phyloP scores from a whole-genome alignment of 2,113 vertebrate genomes.

The Varanus komodoensis region DNA sequence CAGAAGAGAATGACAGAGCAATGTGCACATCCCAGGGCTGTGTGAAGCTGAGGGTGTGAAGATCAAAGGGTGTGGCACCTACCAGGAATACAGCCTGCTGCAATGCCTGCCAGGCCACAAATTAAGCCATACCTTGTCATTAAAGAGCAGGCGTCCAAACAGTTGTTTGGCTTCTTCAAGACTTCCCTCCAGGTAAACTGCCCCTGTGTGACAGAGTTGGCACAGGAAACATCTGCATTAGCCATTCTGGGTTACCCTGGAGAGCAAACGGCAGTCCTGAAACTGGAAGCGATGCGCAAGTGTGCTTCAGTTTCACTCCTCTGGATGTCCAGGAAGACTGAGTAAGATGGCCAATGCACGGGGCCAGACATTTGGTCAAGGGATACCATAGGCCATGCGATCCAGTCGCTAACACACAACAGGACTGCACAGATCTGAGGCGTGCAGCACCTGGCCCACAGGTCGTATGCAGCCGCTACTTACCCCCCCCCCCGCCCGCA shows the following conservation, averaged over 20 bases:
- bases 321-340: not conserved
- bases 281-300: not conserved
- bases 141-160: conserved; percentile 95
- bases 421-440: not conserved
- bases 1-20: not conserved
- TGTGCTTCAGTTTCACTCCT: not conserved
- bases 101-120: not conserved
- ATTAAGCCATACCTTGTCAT: conserved; percentile 84
- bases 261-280: not conserved
- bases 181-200: conserved; percentile 96
- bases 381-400: too few relatives aligned
- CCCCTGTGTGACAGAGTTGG: conserved; percentile 78
- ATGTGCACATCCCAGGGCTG: too few relatives aligned
- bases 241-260: conserved; percentile 47
- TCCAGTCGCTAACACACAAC: not conserved
- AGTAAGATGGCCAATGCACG: too few relatives aligned
- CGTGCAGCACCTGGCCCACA: too few relatives aligned
- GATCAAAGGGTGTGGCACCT: not conserved
- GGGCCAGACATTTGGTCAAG: not conserved
- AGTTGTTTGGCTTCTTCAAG: conserved; percentile 92
- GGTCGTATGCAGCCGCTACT: too few relatives aligned
- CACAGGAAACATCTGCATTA: conserved; percentile 46
- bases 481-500: too few relatives aligned
- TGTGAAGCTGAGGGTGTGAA: not conserved
- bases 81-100: not conserved